Evolutionary conservation across 1,140 invertebrate species (phyloP).

Genomic region (Drosophila virilis): DNA sequence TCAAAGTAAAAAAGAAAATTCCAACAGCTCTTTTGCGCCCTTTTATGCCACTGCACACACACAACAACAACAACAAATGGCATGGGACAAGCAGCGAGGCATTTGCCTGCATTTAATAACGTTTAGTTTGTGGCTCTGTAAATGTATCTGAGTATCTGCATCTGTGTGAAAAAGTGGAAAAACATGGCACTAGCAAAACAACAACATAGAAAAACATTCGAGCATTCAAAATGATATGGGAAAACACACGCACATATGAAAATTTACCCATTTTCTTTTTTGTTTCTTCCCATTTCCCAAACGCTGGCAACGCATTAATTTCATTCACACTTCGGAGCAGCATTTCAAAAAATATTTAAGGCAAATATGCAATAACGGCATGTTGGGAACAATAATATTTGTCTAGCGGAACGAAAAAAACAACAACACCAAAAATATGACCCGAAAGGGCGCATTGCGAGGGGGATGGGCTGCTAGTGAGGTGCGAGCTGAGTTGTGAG

Average conservation of each 20-base stretch:
- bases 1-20: constrained; percentile 56
- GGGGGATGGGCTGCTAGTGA: constrained; percentile 21
- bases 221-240: constrained; percentile 70
- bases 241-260: constrained; percentile 55
- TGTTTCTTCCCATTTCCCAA: constrained; percentile 3
- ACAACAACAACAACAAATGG: constrained; percentile 57
- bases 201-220: constrained; percentile 44
- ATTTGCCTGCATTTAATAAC: constrained; percentile 80
- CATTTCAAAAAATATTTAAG: constrained; percentile 74
- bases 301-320: constrained; percentile 74
- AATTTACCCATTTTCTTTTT: constrained; percentile 54
- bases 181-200: constrained; percentile 44
- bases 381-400: constrained; percentile 83
- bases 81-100: constrained; percentile 52
- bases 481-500: constrained; percentile 47
- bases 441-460: constrained; percentile 8
- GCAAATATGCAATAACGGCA: constrained; percentile 81
- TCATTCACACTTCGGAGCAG: constrained; percentile 75
- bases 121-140: constrained; percentile 65
- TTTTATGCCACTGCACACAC: constrained; percentile 58
- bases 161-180: constrained; percentile 51
- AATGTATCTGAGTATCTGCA: constrained; percentile 45
- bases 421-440: constrained; percentile 29
- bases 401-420: constrained; percentile 66
- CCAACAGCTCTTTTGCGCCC: constrained; percentile 43